Conservation (phyloP, 2,888 invertebrate species). For the Hoplodrina ambigua region DNA sequence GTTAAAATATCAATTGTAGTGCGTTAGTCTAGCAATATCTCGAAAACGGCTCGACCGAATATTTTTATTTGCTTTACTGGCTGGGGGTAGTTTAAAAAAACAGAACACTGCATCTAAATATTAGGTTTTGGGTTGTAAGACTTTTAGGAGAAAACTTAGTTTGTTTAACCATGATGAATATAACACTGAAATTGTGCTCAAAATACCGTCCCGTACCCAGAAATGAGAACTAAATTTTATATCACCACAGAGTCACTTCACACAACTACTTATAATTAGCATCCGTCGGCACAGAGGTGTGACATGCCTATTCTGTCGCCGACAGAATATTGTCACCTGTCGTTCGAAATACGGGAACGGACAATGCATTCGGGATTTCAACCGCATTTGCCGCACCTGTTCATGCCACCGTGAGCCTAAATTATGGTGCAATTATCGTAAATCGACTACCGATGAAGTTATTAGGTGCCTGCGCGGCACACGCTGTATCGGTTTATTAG, state of each 20-base stretch:
- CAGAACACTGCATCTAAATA: too few species aligned
- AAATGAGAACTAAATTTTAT: constrained; percentile 11
- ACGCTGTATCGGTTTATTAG: background rate
- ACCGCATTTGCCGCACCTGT: constrained; percentile 55
- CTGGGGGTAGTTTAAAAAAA: too few species aligned
- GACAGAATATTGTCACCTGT: constrained; percentile 62
- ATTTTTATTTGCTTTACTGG: too few species aligned
- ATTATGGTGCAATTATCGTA: constrained; percentile 33
- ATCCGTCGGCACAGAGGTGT: constrained; percentile 35
- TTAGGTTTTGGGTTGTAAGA: background rate
- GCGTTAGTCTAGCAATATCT: too few species aligned
- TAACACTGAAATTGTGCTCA: background rate
- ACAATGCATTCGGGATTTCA: constrained; percentile 63
- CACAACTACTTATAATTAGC: constrained; percentile 57
- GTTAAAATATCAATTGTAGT: too few species aligned
- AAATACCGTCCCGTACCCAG: constrained; percentile 16
- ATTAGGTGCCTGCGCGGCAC: constrained; percentile 6
- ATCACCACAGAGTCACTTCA: constrained; percentile 8
- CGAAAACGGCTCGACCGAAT: too few species aligned
- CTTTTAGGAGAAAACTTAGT: background rate
- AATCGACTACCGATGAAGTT: constrained; percentile 37
- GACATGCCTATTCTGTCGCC: constrained; percentile 44
- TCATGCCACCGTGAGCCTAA: constrained; percentile 32
- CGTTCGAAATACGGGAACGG: constrained; percentile 38
- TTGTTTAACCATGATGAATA: background rate